A percentile compares a stretch with the other conserved stretches of the same genome.
Evolutionary conservation across 2,888 invertebrate species (phyloP).

Genomic region (Aphodius sticticus): DNA sequence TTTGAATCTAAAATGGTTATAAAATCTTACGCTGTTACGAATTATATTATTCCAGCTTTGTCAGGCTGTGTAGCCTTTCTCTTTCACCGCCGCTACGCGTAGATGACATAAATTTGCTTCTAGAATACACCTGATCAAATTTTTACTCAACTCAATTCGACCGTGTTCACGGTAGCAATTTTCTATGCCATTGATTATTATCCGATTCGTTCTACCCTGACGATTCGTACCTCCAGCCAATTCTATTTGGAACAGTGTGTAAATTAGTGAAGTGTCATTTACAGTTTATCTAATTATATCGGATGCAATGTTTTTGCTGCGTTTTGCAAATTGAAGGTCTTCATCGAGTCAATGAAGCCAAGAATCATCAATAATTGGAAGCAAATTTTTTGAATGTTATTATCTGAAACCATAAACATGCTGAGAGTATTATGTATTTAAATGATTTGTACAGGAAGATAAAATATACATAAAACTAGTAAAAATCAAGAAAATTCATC

Average conservation of each 20-base stretch:
- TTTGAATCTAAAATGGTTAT: not conserved
- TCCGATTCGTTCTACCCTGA: not conserved
- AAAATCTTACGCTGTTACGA: not conserved
- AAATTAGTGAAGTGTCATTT: constrained; percentile 4
- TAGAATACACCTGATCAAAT: constrained; percentile 4
- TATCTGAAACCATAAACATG: too few species aligned
- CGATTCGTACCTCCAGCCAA: not conserved
- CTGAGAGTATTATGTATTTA: too few species aligned
- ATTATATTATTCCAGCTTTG: not conserved
- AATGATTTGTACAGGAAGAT: too few species aligned
- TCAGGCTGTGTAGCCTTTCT: not conserved
- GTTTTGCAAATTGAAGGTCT: too few species aligned
- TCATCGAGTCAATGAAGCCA: too few species aligned
- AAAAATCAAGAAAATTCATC: too few species aligned
- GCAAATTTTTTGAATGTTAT: too few species aligned
- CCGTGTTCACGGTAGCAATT: constrained; percentile 4
- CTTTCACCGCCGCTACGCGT: not conserved
- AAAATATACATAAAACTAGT: too few species aligned
- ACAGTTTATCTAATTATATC: not conserved
- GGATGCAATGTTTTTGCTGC: not conserved
- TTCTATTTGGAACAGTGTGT: not conserved
- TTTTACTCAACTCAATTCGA: constrained; percentile 4
- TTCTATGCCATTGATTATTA: constrained; percentile 4
- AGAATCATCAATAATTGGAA: too few species aligned
- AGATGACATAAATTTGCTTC: constrained; percentile 4